A percentile compares a stretch with the other conserved stretches of the same genome.
These are phyloP conservation scores for Brachyalestes nurse DNA, from an alignment of 2,797 vertebrate species.

Conservation along the genomic window DNA sequence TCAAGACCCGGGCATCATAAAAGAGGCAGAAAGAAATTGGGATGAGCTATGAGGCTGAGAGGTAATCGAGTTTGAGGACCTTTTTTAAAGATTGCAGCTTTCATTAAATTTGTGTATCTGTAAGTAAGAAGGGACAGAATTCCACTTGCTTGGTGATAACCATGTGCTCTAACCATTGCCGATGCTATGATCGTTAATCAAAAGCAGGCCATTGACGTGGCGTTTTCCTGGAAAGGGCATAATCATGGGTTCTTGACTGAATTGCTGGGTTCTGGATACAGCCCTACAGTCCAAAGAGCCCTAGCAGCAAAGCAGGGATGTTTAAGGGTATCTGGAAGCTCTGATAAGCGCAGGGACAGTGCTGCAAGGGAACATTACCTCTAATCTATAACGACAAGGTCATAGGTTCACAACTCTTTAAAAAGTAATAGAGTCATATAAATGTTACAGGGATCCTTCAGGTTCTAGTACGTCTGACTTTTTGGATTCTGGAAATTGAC, in stretches of 20 bases:
- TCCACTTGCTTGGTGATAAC: neutral
- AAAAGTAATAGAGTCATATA: neutral
- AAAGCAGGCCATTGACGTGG: neutral
- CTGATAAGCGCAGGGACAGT: slow-evolving; percentile 5
- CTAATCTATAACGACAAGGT: slow-evolving; percentile 9
- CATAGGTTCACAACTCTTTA: slow-evolving; percentile 1
- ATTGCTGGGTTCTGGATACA: neutral
- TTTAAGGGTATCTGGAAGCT: slow-evolving; percentile 3
- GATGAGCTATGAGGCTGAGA: neutral
- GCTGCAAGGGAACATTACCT: neutral
- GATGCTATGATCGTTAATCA: neutral
- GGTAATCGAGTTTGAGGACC: neutral
- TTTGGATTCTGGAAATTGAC: neutral
- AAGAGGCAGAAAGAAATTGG: neutral
- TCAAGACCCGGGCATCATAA: neutral
- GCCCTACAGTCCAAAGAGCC: neutral
- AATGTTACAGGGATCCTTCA: slow-evolving; percentile 4
- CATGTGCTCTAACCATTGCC: neutral
- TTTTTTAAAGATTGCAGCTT: neutral
- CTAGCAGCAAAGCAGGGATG: neutral
- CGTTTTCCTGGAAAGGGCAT: neutral
- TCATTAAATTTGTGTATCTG: slow-evolving; percentile 12
- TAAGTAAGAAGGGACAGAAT: neutral
- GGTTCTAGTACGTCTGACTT: neutral
- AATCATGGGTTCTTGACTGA: neutral